Evolutionary conservation across 2,797 vertebrate genomes (phyloP).

Genomic region (Coreius guichenoti): DNA sequence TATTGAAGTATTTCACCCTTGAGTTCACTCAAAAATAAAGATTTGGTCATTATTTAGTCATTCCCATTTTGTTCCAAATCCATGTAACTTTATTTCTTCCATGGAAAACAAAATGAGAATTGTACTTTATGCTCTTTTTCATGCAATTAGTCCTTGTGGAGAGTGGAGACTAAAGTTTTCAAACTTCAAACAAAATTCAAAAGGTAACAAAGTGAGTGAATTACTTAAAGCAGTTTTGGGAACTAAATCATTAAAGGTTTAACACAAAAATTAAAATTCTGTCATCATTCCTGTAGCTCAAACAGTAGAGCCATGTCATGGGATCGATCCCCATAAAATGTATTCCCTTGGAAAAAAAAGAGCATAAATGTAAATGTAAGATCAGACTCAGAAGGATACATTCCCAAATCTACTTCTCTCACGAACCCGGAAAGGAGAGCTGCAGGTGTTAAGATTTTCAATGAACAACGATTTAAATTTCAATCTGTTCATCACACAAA

Average conservation of each 20-base stretch:
- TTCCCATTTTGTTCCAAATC: neutral
- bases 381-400: neutral
- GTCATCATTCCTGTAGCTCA: neutral
- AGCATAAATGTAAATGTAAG: neutral
- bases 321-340: neutral
- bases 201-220: neutral
- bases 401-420: neutral
- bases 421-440: neutral
- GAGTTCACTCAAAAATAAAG: neutral
- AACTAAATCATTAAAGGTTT: neutral
- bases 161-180: neutral
- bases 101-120: neutral
- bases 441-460: neutral
- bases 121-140: neutral
- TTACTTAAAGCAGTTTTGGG: neutral
- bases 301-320: neutral
- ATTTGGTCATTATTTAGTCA: neutral
- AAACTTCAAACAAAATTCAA: neutral
- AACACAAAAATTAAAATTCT: too few relatives aligned
- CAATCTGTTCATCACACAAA: neutral
- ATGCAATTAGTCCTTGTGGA: neutral
- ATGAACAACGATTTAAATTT: neutral
- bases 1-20: neutral
- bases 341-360: neutral
- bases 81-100: neutral